Percentiles rank a stretch among this genome's conserved stretches.
phyloP scores from a whole-genome alignment of 2,113 vertebrate species.

The Harpagus bidentatus region DNA sequence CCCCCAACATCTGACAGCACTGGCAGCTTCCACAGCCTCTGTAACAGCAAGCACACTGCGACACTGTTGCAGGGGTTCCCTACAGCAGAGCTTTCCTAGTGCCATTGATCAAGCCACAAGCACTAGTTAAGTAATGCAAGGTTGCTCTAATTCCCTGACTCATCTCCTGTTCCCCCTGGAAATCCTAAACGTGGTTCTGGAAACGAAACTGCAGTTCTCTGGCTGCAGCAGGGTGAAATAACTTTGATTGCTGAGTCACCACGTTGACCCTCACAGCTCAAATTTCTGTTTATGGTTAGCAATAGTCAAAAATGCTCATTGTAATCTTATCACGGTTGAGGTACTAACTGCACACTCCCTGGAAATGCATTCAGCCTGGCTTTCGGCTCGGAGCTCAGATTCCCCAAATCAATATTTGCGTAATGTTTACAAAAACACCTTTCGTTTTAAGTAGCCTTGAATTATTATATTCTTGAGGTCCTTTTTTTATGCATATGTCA shows the following conservation, averaged over 20 bases:
- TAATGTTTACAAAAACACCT: background rate
- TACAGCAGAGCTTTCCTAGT: slow-evolving; percentile 42
- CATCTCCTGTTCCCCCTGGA: slow-evolving; percentile 54
- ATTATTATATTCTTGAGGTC: slow-evolving; percentile 18
- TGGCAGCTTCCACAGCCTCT: background rate
- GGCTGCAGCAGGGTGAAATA: slow-evolving; percentile 36
- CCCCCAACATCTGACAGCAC: background rate
- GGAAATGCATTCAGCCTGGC: background rate
- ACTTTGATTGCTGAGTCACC: slow-evolving; percentile 54
- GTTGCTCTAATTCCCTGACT: slow-evolving; percentile 65
- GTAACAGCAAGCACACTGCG: slow-evolving; percentile 36
- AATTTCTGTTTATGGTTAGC: slow-evolving; percentile 1
- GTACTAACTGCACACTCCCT: background rate
- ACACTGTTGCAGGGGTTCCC: slow-evolving; percentile 59
- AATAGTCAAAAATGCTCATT: background rate
- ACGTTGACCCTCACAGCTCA: background rate
- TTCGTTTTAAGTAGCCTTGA: slow-evolving; percentile 24
- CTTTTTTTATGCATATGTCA: background rate
- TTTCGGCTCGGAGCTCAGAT: background rate
- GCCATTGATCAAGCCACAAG: slow-evolving; percentile 55
- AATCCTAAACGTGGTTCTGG: slow-evolving; percentile 39
- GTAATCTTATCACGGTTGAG: background rate
- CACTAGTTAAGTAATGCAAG: slow-evolving; percentile 45
- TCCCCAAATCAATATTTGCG: background rate
- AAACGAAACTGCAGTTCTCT: slow-evolving; percentile 45